Base-by-base conservation (phyloP, 2,113 vertebrate genomes). In the Pipra filicauda region DNA sequence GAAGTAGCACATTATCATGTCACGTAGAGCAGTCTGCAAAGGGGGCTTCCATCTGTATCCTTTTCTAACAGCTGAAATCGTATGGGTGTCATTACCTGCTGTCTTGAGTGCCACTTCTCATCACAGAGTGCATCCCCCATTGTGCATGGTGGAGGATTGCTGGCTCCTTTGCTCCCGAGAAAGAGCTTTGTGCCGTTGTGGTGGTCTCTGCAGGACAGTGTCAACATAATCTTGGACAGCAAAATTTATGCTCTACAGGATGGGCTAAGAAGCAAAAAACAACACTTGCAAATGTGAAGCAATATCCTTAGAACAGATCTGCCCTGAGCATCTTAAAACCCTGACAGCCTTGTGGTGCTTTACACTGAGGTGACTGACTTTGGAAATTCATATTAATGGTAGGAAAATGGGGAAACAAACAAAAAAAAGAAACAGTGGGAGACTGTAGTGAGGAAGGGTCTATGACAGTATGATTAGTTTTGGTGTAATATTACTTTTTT, bases 91-190 rank as follows among this genome's bases (percentile, higher is more conserved):
- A 12, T 41, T 77, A 23, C 11, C 16, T 55, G 37, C 44, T 65
- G 43, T n/a, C 59, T 12, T 12, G 16, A 67, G 41, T 65, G 57
- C 48, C 62, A 22, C 26, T 62, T 71, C 10, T 73, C 67, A 22
- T 62, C 4, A 0, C 51, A 20, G 4, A 3, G 1, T 59, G 51
- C 16, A 8, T 83, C 21, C 75, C 16, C 30, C 13, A 2, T 30
- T 44, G 72, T 39, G 33, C 9, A 0, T 57, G 27, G 20, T 28
- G 15, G 37, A 61, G 35, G 6, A 6, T 12, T 73, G 54, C 46
- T 81, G 65, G 5, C 26, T 78, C 54, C 48, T 61, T 65, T 4
- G 3, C 46, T 81, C 30, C 16, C 46, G 9, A 73, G 55, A 33
- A 7, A 0, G 37, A 44, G 23, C 43, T 89, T 67, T 85, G 24